Conservation (phyloP, 2,797 vertebrate genomes). For the Artibeus lituratus region DNA sequence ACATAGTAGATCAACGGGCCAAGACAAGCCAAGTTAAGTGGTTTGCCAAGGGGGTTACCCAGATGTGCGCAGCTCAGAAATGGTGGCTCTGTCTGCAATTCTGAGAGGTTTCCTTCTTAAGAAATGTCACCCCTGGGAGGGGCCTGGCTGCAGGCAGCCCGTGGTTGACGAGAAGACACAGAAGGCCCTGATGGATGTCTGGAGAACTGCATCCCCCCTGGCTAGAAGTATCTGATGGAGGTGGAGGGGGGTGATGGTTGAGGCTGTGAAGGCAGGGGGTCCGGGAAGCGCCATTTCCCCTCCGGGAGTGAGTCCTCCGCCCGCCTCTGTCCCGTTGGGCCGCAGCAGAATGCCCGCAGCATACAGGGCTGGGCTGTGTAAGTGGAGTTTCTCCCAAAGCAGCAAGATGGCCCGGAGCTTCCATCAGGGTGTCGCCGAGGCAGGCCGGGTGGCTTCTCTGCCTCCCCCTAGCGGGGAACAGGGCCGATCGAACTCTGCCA, state of each 20-base stretch:
- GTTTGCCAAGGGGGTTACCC: neutral
- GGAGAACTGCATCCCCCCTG: neutral
- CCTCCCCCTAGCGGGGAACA: neutral
- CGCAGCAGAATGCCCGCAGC: neutral
- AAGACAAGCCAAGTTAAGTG: neutral
- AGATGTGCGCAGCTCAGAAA: neutral
- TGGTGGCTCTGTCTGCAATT: neutral
- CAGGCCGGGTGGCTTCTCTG: neutral
- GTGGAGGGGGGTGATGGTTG: neutral
- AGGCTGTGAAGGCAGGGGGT: neutral
- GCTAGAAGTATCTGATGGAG: neutral
- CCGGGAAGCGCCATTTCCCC: neutral
- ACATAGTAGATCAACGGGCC: neutral
- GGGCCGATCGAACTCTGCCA: neutral
- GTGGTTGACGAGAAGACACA: neutral
- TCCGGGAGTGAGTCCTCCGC: neutral
- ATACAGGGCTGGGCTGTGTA: neutral
- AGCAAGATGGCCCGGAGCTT: neutral
- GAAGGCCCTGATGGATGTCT: neutral
- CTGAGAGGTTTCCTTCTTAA: neutral
- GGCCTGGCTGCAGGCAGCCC: neutral
- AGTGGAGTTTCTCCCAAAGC: neutral
- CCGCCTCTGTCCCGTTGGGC: neutral
- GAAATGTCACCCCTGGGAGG: neutral
- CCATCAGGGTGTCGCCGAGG: accelerated